Base-by-base conservation (phyloP, 1,140 invertebrate species). In the Papilio polyxenes region DNA sequence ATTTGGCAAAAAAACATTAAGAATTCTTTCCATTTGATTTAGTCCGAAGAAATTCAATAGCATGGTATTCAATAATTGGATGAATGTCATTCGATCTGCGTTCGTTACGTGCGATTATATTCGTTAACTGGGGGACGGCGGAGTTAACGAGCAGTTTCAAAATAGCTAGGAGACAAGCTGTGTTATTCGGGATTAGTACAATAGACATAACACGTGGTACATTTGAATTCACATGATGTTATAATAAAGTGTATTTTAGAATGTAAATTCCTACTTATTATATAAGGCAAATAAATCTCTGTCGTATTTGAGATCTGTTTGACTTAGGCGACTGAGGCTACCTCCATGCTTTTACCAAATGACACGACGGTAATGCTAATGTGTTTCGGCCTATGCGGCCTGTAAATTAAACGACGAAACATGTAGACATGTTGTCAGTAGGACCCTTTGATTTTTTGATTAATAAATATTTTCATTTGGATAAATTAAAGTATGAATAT, bases 31-130 rank as follows among this genome's bases (percentile, higher is more conserved):
- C 13, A 17, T 59, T 65, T 31, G 15, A 53, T 13, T 13, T 11
- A 65, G 20, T 13, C 62, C 62, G 20, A 9, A 31, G 62, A 65
- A 10, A 65, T 65, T 11, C 62, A 65, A 65, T 65, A 62, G n/a
- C 17, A 20, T 20, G 17, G 20, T 20, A 59, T 59, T 53, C 51
- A 4, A 72, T 37, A 31, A 74, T 31, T n/a, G 37, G 40, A 44
- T 74, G 40, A 9, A 74, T 74, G 75, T 49, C 62, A 80, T 44
- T 59, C 44, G 65, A 49, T 74, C 75, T 69, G 40, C 48, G 65
- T 80, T 83, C 82, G 80, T 85, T 87, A 87, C 82, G 69, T 75
- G 84, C 83, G 83, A 85, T 85, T 85, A 85, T 75, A 81, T 77
- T 85, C 82, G 84, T 85, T 85, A 85, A 83, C 82, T 31, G 75